Base-by-base conservation (phyloP, 2,797 vertebrate genomes). In the Nasua narica region DNA sequence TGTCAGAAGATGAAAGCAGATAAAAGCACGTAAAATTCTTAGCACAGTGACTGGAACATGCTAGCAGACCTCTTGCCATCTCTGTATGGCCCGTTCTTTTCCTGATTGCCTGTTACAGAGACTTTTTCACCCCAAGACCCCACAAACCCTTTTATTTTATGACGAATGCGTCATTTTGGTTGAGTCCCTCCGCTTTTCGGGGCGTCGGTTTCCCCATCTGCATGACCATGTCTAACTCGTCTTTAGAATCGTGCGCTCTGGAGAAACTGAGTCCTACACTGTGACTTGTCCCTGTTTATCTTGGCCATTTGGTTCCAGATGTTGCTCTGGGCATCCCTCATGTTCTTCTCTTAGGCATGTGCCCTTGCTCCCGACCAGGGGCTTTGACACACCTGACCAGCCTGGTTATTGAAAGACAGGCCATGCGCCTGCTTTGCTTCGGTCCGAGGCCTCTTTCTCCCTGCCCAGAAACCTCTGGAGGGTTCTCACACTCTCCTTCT, bases 351-450 rank as follows among this genome's bases (percentile, higher is more conserved):
- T 65, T 46, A 25, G 21, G n/a, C 27, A 0, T 0, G 12, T 46
- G n/a, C 37, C 29, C 32, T 25, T 1, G 10, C 50, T 15, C 23
- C 82, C 48, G 27, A 40, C n/a, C 48, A 21, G 52, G 43, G 9
- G 27, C 13, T 78, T 70, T 15, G 52, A 15, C 40, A n/a, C 11
- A 0, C 85, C 60, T 40, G 11, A 29, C 29, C 35, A 19, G 76
- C 13, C 79, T 54, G 43, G 15, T 52, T 70, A 7, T 6, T 0
- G 0, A 13, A 13, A 46, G 54, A 29, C 0, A 0, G 6, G 16
- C 52, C 32, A 0, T 0, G 15, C 27, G 46, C 35, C 5, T 0
- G 10, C 56, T 32, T n/a, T 58, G 43, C 60, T 85, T 65, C 7
- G 3, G 60, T 14, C 9, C 2, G 2, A 67, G 90, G 21, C 25